Conservation (phyloP, 2,113 vertebrate genomes). For the Tupaia chinensis region DNA sequence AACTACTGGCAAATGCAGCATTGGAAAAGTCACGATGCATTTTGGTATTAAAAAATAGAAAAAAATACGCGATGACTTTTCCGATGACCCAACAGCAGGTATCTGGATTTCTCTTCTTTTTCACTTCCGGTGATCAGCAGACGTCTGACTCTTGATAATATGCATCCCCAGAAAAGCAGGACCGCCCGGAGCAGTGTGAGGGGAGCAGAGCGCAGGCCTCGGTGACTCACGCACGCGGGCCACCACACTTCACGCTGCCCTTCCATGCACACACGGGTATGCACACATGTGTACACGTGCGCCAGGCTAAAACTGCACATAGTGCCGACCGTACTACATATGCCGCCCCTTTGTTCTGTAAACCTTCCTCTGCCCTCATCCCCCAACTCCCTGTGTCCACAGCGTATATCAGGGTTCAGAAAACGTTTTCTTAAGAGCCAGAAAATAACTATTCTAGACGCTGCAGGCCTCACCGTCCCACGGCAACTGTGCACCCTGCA, state of each 20-base stretch:
- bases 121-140: not conserved
- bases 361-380: not conserved
- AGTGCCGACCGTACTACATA: not conserved
- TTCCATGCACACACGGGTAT: accelerated
- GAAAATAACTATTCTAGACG: not conserved
- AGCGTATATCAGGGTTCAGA: not conserved
- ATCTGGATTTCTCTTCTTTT: not conserved
- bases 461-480: not conserved
- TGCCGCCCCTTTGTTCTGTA: not conserved
- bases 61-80: too few species aligned
- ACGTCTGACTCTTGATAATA: not conserved
- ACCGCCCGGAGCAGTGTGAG: accelerated
- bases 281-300: accelerated
- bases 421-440: not conserved
- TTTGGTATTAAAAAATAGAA: too few species aligned
- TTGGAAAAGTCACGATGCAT: too few species aligned
- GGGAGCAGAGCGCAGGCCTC: not conserved
- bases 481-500: accelerated
- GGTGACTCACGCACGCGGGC: too few species aligned
- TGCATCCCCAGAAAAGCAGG: accelerated
- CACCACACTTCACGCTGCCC: accelerated
- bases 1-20: too few species aligned
- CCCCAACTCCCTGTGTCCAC: accelerated
- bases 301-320: accelerated
- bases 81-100: not conserved